phyloP scores from a whole-genome alignment of 2,113 vertebrate genomes.

The Campylomormyrus numenius region DNA sequence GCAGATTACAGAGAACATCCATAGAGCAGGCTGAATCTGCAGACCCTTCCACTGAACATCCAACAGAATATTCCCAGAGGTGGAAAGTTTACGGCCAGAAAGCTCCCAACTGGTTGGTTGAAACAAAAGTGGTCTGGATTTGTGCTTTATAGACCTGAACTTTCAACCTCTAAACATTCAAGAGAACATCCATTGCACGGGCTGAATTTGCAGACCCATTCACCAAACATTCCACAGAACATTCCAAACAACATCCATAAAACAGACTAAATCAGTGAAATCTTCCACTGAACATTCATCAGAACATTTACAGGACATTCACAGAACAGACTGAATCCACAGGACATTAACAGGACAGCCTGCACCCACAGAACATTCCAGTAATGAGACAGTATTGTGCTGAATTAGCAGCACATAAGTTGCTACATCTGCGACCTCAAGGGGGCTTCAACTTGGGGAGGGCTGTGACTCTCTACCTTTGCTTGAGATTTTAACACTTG shows the following conservation, averaged over 20 bases:
- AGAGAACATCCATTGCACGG: not conserved
- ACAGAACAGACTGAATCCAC: not conserved
- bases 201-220: not conserved
- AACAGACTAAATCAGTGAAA: not conserved
- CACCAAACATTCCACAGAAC: not conserved
- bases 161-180: not conserved
- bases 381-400: not conserved
- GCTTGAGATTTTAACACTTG: not conserved
- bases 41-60: not conserved
- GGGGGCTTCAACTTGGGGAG: not conserved
- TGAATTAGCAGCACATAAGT: slow-evolving; percentile 1
- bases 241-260: not conserved
- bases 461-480: not conserved
- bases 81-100: no score
- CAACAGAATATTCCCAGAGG: not conserved
- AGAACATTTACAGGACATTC: not conserved
- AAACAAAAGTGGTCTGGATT: no score
- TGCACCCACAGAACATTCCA: slow-evolving; percentile 2
- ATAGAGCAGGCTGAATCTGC: not conserved
- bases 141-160: not conserved
- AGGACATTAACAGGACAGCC: not conserved
- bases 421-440: not conserved
- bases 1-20: not conserved
- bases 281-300: not conserved
- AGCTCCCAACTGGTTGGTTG: no score